These are phyloP conservation scores for Oreochromis tanganicae DNA, from an alignment of 2,113 vertebrate genomes.

Conservation along the genomic window DNA sequence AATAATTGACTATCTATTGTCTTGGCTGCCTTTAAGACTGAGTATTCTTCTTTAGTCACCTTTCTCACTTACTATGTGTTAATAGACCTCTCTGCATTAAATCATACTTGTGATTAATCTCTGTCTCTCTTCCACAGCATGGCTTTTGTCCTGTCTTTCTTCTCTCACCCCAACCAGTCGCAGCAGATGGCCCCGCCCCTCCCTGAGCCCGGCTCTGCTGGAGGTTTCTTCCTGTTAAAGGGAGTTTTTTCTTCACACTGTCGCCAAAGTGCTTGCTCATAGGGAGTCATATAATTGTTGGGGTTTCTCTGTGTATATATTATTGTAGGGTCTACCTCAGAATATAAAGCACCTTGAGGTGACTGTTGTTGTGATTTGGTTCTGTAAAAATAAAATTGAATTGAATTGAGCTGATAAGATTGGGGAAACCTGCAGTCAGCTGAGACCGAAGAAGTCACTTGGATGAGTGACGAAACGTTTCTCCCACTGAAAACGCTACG, in stretches of 20 bases:
- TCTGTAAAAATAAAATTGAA: not conserved
- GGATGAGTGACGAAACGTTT: too few relatives aligned
- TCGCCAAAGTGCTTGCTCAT: not conserved
- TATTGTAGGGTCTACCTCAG: not conserved
- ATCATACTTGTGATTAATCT: not conserved
- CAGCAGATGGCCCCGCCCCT: accelerated
- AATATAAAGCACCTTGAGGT: not conserved
- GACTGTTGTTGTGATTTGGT: not conserved
- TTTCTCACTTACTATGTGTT: not conserved
- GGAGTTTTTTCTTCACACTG: not conserved
- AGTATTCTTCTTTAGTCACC: not conserved
- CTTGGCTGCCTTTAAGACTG: not conserved
- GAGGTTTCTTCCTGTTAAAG: not conserved
- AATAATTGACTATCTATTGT: not conserved
- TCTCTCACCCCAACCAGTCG: not conserved
- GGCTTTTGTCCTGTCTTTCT: not conserved
- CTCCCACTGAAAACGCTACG: too few relatives aligned
- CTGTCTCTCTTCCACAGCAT: not conserved
- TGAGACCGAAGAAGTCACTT: too few relatives aligned
- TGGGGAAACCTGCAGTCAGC: too few relatives aligned
- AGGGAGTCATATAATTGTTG: not conserved
- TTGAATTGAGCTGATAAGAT: not conserved
- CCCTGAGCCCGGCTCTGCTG: not conserved
- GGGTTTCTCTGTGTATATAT: not conserved
- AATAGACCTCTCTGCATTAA: not conserved